These are phyloP conservation scores for Ivindomyrus marchei DNA, from an alignment of 2,113 vertebrate genomes.

Conservation along the genomic window DNA sequence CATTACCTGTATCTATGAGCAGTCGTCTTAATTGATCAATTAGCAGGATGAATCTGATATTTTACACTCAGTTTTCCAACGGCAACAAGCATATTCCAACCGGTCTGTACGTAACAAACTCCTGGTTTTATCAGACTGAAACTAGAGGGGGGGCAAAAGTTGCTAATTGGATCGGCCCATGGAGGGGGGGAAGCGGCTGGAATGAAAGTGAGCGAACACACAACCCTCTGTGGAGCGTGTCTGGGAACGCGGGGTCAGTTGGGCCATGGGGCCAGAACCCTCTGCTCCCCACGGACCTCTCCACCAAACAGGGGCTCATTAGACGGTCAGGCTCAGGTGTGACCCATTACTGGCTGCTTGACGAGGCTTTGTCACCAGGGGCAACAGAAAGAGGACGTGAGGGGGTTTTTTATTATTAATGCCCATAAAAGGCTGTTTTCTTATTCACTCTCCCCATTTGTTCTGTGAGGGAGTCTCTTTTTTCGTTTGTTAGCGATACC, in stretches of 20 bases:
- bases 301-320: neutral
- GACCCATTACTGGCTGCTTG: neutral
- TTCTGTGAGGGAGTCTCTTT: neutral
- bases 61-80: neutral
- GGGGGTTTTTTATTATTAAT: neutral
- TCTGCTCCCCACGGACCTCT: neutral
- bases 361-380: neutral
- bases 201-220: neutral
- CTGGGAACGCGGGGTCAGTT: neutral
- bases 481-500: neutral
- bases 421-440: neutral
- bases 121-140: neutral
- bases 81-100: neutral
- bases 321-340: neutral
- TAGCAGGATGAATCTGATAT: neutral
- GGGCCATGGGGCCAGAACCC: neutral
- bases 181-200: neutral
- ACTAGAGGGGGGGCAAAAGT: neutral
- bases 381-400: slow-evolving; percentile 2
- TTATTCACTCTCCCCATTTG: neutral
- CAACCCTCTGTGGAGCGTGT: neutral
- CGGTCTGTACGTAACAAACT: neutral
- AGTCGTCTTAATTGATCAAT: neutral
- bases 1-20: neutral
- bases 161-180: neutral